phyloP scores from a whole-genome alignment of 2,113 vertebrate genomes.

The Notothenia coriiceps region DNA sequence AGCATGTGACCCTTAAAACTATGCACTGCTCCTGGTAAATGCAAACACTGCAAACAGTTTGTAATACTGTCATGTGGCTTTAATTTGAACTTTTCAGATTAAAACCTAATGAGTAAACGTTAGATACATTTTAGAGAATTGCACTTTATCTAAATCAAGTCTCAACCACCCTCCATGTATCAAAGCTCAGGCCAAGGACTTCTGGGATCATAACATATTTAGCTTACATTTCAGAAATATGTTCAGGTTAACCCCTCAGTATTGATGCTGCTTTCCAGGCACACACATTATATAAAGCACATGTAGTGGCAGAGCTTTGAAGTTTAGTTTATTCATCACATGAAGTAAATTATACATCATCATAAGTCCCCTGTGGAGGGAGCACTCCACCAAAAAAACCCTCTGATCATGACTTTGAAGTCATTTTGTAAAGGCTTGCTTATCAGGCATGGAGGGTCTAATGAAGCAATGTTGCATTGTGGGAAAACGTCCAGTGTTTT shows the following conservation, averaged over 20 bases:
- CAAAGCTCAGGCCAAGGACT: background rate
- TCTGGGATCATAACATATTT: background rate
- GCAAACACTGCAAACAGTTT: background rate
- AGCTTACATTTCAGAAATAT: background rate
- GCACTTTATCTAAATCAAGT: background rate
- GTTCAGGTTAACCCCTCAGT: background rate
- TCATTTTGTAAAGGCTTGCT: background rate
- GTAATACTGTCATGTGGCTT: background rate
- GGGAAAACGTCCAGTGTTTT: too few species aligned
- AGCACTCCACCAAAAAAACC: too few species aligned
- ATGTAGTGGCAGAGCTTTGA: background rate
- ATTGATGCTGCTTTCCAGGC: background rate
- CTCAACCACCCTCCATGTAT: background rate
- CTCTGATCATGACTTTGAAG: too few species aligned
- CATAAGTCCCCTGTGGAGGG: too few species aligned
- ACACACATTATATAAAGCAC: background rate
- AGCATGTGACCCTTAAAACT: constrained; percentile 50
- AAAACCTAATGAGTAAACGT: background rate
- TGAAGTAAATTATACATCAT: background rate
- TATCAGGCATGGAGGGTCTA: background rate
- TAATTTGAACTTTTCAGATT: background rate
- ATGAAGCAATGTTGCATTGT: background rate
- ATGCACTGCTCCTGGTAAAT: background rate
- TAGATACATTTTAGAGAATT: background rate
- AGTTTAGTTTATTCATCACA: background rate